phyloP scores from a whole-genome alignment of 2,888 invertebrate genomes.

The Heliconius cydno region DNA sequence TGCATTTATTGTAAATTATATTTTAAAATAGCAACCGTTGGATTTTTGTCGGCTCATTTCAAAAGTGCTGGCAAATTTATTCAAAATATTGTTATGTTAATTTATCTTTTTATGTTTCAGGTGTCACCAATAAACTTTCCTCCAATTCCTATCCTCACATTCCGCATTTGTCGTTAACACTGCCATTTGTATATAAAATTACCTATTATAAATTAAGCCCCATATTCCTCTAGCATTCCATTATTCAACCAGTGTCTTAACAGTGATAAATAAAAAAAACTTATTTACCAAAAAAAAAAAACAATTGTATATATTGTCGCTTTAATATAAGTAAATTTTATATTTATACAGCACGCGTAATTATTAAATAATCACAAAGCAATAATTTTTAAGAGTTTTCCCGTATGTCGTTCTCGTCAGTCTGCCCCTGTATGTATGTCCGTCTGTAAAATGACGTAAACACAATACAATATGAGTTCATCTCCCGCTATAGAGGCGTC shows the following conservation, averaged over 20 bases:
- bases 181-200: conserved; percentile 39
- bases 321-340: conserved; percentile 20
- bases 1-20: too few relatives aligned
- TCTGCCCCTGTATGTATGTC: neutral
- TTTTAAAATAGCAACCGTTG: too few relatives aligned
- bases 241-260: conserved; percentile 48
- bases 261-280: conserved; percentile 47
- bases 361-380: neutral
- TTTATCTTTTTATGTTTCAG: conserved; percentile 38
- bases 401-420: neutral
- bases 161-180: conserved; percentile 43
- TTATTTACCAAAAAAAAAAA: conserved; percentile 17
- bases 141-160: conserved; percentile 37
- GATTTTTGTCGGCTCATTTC: neutral
- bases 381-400: conserved; percentile 7
- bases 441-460: conserved; percentile 75
- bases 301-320: conserved; percentile 22
- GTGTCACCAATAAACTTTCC: conserved; percentile 41
- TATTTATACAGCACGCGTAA: conserved; percentile 24
- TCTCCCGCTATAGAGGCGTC: conserved; percentile 81
- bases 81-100: neutral
- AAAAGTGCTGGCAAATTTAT: neutral
- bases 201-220: conserved; percentile 25
- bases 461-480: conserved; percentile 69
- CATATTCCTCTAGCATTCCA: conserved; percentile 41